These are phyloP conservation scores for Sarcophaga caerulescens DNA, from an alignment of 2,888 invertebrate species.

Conservation along the genomic window DNA sequence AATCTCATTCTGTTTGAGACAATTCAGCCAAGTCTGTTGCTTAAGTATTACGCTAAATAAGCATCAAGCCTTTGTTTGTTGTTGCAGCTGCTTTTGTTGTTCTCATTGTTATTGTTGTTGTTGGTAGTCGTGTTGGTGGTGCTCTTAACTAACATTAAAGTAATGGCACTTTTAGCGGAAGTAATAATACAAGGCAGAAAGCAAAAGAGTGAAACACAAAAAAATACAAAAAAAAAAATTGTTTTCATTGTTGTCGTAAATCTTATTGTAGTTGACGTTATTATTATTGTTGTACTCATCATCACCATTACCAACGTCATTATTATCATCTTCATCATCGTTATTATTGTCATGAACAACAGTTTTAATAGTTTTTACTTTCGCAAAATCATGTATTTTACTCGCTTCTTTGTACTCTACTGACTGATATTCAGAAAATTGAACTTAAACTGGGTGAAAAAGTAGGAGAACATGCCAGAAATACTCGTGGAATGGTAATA, in stretches of 20 bases:
- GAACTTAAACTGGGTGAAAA: no score
- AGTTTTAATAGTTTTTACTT: no score
- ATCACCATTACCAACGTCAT: conserved; percentile 43
- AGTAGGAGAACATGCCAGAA: no score
- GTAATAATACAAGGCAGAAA: conserved; percentile 39
- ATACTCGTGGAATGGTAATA: no score
- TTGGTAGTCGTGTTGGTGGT: conserved; percentile 19
- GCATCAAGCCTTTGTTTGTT: conserved; percentile 53
- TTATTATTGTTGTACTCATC: conserved; percentile 14
- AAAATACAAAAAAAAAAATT: not conserved
- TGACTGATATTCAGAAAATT: no score
- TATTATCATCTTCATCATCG: conserved; percentile 35
- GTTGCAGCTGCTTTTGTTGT: conserved; percentile 5
- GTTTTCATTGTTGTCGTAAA: conserved; percentile 7
- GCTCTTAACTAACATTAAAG: conserved; percentile 57
- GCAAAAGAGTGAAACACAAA: conserved; percentile 9
- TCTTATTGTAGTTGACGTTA: conserved; percentile 18
- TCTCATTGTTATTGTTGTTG: conserved; percentile 19
- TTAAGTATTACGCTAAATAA: conserved; percentile 50
- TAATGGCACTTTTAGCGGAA: conserved; percentile 56
- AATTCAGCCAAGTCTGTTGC: conserved; percentile 44
- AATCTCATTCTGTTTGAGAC: conserved; percentile 37
- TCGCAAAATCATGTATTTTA: no score
- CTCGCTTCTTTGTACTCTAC: no score
- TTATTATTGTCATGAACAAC: no score